Conservation (phyloP, 2,888 invertebrate species). For the Drosophila pseudotakahashii region DNA sequence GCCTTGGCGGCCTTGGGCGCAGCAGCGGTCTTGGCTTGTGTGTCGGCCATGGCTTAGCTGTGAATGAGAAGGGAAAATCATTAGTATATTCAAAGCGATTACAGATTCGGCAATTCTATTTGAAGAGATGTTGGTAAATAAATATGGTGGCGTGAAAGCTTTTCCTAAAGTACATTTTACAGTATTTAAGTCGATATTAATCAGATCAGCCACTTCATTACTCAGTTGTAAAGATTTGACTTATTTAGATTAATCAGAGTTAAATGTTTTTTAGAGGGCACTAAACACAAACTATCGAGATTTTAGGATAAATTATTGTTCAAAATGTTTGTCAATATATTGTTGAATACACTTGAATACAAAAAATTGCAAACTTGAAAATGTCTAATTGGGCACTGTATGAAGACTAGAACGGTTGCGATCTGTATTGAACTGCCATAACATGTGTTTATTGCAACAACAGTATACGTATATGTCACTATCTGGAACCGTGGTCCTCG, state of each 20-base stretch:
- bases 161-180: too few species aligned
- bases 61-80: conserved; percentile 7
- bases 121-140: too few species aligned
- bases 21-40: conserved; percentile 82
- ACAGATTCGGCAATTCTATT: too few species aligned
- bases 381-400: background rate
- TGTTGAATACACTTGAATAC: background rate
- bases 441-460: background rate
- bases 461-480: background rate
- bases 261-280: too few species aligned
- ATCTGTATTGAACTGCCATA: background rate
- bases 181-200: too few species aligned
- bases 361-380: conserved; percentile 3
- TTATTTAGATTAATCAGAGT: too few species aligned
- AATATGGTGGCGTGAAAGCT: too few species aligned
- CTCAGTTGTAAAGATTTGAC: too few species aligned
- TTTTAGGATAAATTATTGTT: too few species aligned
- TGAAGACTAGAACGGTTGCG: background rate
- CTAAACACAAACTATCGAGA: too few species aligned
- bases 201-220: too few species aligned
- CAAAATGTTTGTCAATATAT: too few species aligned
- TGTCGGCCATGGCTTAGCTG: conserved; percentile 84
- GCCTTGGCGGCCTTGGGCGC: conserved; percentile 74
- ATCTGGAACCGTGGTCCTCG: background rate
- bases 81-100: background rate